Evolutionary conservation across 1,140 invertebrate genomes (phyloP).

Genomic region (Drosophila parabipectinata): DNA sequence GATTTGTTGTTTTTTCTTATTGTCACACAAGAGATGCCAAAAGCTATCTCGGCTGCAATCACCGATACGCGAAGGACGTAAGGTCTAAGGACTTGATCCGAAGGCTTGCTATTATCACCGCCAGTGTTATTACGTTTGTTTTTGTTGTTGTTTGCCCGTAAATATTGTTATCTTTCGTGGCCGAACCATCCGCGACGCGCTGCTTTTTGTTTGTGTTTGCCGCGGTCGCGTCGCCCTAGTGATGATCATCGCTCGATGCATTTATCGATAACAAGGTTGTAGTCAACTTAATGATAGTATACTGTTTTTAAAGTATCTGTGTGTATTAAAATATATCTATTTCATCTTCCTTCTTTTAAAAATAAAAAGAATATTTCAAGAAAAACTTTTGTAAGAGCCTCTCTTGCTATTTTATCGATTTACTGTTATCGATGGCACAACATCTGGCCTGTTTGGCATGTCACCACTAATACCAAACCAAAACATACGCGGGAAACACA

Average conservation of each 20-base stretch:
- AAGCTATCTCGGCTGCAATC: conserved; percentile 8
- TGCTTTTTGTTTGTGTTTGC: conserved; percentile 9
- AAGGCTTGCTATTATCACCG: conserved; percentile 1
- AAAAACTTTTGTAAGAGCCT: not conserved
- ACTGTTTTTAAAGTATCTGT: not conserved
- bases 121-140: conserved; percentile 27
- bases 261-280: not conserved
- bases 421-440: not conserved
- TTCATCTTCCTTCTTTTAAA: not conserved
- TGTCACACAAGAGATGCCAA: conserved; percentile 24
- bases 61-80: not conserved
- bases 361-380: not conserved
- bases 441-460: not conserved
- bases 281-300: not conserved
- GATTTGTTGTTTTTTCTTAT: conserved; percentile 17
- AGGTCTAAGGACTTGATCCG: conserved; percentile 1
- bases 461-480: not conserved
- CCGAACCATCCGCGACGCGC: conserved; percentile 13
- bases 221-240: conserved; percentile 1
- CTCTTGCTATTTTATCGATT: not conserved
- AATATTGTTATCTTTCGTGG: conserved; percentile 33
- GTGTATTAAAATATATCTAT: not conserved
- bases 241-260: not conserved
- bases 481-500: not conserved
- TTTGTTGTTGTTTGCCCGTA: conserved; percentile 11